Base-by-base conservation (phyloP, 2,888 invertebrate genomes). In the Platycheirus albimanus region DNA sequence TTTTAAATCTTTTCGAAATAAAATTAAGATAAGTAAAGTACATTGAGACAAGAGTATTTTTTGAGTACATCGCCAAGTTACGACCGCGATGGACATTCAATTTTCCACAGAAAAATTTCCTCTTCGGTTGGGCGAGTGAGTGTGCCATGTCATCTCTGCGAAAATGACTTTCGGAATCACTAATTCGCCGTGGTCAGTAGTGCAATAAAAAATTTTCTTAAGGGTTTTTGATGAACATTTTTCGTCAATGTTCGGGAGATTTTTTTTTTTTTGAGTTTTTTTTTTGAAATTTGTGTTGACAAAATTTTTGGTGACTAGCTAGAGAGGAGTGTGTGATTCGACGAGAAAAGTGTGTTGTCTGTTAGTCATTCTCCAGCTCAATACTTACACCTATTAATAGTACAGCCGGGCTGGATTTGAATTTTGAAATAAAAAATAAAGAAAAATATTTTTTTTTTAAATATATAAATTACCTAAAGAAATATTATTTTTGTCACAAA, bases 61-160 rank as follows among this genome's bases (percentile, higher is more conserved):
- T 72, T 83, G 77, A 51, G 63, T 63, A 72, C 77, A 83, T 64
- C 77, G 74, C 51, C 58, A 71, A 64, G 69, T 78, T 72, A 78
- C 72, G 78, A 83, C 83, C 78, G 83, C 83, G 78, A 78, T 83
- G 83, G 83, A 83, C 83, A 83, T 77, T 72, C 72, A 77, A 83
- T 74, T 83, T 83, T 83, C 83, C 78, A 74, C 69, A 78, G 43
- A 66, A 70, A 76, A 71, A 69, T 30, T 63, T 51, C 67, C 45
- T 67, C 51, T 72, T 54, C 61, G 58, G 45, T 67, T 74, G 64
- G 74, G 74, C 66, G 66, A 66, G 75, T 67, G 38, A 41, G 58
- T 45, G n/a, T n/a, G n/a, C n/a, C n/a, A n/a, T n/a, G 56, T 74
- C 51, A 54, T 47, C 2, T 67, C 19, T 70, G 45, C 54, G 72